Conservation (phyloP, 2,113 vertebrate genomes). For the Galemys pyrenaicus region DNA sequence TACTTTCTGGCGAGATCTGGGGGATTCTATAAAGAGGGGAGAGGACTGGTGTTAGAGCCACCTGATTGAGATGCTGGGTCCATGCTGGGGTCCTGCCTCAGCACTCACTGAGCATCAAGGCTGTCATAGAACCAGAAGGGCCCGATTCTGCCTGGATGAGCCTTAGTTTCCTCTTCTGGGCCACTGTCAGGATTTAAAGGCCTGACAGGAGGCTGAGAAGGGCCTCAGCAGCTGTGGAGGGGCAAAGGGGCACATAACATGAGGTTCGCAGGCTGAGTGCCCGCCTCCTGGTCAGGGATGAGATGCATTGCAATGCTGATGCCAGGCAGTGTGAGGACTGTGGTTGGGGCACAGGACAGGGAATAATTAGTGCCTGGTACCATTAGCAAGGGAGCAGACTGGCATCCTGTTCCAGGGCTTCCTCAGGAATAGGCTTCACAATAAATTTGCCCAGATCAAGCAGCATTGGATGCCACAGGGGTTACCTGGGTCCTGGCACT, state of each 20-base stretch:
- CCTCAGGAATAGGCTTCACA: rapidly evolving
- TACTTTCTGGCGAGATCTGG: background rate
- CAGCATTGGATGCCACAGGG: rapidly evolving
- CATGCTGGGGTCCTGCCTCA: background rate
- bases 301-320: too few relatives aligned
- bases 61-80: background rate
- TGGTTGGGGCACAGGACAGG: background rate
- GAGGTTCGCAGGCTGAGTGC: too few relatives aligned
- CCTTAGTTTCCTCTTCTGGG: background rate
- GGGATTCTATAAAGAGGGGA: background rate
- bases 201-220: background rate
- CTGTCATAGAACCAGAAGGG: background rate
- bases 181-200: background rate
- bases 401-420: background rate
- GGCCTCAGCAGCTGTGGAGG: background rate
- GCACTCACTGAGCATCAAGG: rapidly evolving
- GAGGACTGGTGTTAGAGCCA: background rate
- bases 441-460: background rate
- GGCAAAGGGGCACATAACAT: too few relatives aligned
- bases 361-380: background rate
- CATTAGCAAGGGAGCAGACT: background rate
- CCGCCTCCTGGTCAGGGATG: too few relatives aligned
- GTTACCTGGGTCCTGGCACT: rapidly evolving
- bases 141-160: background rate
- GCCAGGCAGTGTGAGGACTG: background rate